Evolutionary conservation across 2,888 invertebrate genomes (phyloP).

Genomic region (Agonopterix arenella): DNA sequence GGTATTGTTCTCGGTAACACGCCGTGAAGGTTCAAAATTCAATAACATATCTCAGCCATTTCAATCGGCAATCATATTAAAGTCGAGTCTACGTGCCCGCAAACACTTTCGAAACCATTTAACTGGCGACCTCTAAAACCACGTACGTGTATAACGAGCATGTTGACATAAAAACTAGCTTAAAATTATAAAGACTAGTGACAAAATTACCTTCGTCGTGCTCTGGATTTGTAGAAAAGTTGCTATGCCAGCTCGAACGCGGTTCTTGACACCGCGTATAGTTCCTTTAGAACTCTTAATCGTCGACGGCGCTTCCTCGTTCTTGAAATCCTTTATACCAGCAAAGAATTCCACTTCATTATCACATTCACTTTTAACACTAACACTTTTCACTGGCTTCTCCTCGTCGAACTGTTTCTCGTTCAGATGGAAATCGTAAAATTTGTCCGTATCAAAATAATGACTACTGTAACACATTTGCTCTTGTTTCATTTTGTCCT

Average conservation of each 20-base stretch:
- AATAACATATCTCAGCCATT: conserved; percentile 25
- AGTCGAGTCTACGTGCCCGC: conserved; percentile 35
- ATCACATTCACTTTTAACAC: conserved; percentile 63
- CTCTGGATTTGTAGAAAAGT: conserved; percentile 93
- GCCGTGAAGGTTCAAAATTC: conserved; percentile 49
- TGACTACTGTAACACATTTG: conserved; percentile 68
- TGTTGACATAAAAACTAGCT: conserved; percentile 31
- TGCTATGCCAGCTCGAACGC: conserved; percentile 95
- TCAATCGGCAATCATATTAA: conserved; percentile 38
- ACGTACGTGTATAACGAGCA: conserved; percentile 53
- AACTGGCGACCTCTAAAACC: conserved; percentile 59
- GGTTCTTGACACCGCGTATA: conserved; percentile 94
- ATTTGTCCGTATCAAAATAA: conserved; percentile 86
- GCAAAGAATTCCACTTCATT: conserved; percentile 84
- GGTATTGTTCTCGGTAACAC: conserved; percentile 40
- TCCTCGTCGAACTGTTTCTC: conserved; percentile 78
- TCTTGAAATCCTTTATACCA: conserved; percentile 84
- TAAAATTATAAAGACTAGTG: conserved; percentile 29
- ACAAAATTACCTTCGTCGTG: conserved; percentile 84
- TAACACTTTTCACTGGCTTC: conserved; percentile 58
- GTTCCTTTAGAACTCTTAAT: conserved; percentile 95
- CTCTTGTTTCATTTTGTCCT: conserved; percentile 65
- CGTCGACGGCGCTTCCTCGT: conserved; percentile 81
- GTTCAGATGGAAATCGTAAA: conserved; percentile 89
- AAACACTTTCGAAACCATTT: conserved; percentile 58